Evolutionary conservation across 2,113 vertebrate genomes (phyloP), one percentile per base, ranked within the genome.

Genomic region (Labrus mixtus): DNA sequence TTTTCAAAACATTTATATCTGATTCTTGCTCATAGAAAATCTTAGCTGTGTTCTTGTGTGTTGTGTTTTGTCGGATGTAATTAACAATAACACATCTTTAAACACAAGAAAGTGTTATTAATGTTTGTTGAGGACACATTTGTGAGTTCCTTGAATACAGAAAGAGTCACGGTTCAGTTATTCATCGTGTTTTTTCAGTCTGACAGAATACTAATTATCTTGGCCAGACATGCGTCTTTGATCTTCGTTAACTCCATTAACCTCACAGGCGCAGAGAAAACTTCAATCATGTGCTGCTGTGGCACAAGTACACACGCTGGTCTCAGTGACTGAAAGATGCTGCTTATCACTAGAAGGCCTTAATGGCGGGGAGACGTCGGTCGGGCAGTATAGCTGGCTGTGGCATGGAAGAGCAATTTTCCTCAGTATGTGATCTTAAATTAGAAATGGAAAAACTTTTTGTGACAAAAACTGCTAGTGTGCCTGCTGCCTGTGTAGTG

Each of bases 201-300:
- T 71, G 68, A 81, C 76, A 81, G 68, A 66, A 66, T 68, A 37
- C 73, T 83, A 85, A 86, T 86, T 80, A 81, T 65, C 67, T 69
- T 54, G 83, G 48, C 45, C 84, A 85, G 83, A 80, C 82, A 76
- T 1, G 8, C 60, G 82, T 73, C 71, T 81, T 87, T 84, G 85
- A 85, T 90, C 84, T 80, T 90, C 82, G 88, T 90, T 92, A 86
- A 80, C 75, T 79, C 45, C 17, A 79, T 87, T 82, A 90, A 87
- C 79, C 70, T 84, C 85, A 71, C 46, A 58, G 71, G 39, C 85
- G 87, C 37, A 50, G 51, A 83, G 65, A 77, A 82, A 86, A 73
- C 85, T 88, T 83, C 78, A 83, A 73, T 91, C 88, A 80, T 8
- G n/a, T 8, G n/a, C 66, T 48, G 78, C 41, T 65, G 61, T 46